A percentile compares a stretch with the other conserved stretches of the same genome.
These are phyloP conservation scores for Folsomia manolachei DNA, from an alignment of 2,888 invertebrate species.

Conservation along the genomic window DNA sequence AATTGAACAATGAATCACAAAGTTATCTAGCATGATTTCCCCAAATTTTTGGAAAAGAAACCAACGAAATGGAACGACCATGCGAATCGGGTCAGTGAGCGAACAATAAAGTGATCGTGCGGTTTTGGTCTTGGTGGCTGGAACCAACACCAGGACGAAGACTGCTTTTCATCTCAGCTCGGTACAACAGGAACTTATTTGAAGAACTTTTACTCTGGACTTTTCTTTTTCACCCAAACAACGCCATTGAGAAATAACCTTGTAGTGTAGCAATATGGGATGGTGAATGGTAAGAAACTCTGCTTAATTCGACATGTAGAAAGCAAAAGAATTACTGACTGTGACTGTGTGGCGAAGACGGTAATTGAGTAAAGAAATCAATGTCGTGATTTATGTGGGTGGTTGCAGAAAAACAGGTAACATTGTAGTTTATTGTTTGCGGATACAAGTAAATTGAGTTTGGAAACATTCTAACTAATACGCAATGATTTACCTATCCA, in stretches of 20 bases:
- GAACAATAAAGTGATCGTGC: constrained; percentile 3
- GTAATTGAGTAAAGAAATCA: neutral
- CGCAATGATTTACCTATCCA: neutral
- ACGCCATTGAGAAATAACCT: neutral
- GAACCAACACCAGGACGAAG: neutral
- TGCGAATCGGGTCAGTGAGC: constrained; percentile 9
- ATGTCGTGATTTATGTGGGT: neutral
- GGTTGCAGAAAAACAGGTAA: neutral
- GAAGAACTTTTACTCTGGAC: no score
- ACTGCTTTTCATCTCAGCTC: neutral
- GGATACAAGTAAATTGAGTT: neutral
- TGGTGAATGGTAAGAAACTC: neutral
- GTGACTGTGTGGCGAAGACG: neutral
- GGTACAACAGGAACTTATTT: no score
- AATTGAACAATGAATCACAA: constrained; percentile 14
- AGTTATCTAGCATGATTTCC: constrained; percentile 8
- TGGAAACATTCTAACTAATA: neutral
- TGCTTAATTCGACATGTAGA: neutral
- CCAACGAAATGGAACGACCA: constrained; percentile 1
- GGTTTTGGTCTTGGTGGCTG: neutral
- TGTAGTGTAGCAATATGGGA: neutral
- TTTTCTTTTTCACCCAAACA: neutral
- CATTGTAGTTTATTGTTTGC: neutral
- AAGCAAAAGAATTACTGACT: neutral
- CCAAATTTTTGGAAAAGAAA: neutral